Conservation (phyloP, 2,888 invertebrate genomes). For the Carterocephalus palaemon region DNA sequence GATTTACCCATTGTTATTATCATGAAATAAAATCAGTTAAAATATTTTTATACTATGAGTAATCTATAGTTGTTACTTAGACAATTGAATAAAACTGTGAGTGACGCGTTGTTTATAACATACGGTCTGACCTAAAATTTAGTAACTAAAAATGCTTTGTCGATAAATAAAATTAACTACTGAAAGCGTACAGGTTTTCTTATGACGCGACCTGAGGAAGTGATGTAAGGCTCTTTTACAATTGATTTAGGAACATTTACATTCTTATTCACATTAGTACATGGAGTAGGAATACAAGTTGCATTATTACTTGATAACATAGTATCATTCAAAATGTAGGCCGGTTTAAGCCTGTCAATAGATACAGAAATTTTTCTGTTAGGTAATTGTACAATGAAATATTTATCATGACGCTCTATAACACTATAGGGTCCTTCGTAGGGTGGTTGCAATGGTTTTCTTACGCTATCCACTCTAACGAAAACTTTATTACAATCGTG, state of each 20-base stretch:
- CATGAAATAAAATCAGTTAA: no score
- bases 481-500: slow-evolving; percentile 7
- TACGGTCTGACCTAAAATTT: no score
- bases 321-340: background rate
- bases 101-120: no score
- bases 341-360: slow-evolving; percentile 2
- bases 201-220: background rate
- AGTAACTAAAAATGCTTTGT: no score
- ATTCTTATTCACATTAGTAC: background rate
- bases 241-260: background rate
- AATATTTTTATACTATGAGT: no score
- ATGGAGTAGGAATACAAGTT: no score
- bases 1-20: no score
- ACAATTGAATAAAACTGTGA: no score
- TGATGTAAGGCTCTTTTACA: background rate
- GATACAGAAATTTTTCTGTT: slow-evolving; percentile 1
- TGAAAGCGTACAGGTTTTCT: background rate
- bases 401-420: slow-evolving; percentile 1
- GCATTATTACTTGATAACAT: background rate
- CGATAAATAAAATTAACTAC: no score
- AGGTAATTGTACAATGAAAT: slow-evolving; percentile 1
- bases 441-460: slow-evolving; percentile 10
- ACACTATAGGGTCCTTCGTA: slow-evolving; percentile 13
- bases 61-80: no score
- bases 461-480: slow-evolving; percentile 6